These are phyloP conservation scores for Ernsta delagoae DNA, from an alignment of 2,888 invertebrate genomes.

Conservation along the genomic window DNA sequence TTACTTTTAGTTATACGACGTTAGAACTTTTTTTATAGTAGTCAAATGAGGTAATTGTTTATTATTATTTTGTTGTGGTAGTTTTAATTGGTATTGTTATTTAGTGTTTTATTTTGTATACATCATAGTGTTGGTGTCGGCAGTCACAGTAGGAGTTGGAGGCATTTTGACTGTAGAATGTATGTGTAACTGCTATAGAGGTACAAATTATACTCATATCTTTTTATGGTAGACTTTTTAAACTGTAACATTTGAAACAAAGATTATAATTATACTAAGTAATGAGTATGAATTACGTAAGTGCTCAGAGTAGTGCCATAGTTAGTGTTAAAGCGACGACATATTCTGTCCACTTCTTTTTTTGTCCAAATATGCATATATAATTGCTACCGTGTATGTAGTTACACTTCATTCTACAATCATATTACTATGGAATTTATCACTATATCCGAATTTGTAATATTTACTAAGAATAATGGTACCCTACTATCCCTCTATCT, in stretches of 20 bases:
- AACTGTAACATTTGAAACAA: too few relatives aligned
- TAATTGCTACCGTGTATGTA: neutral
- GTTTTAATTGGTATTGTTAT: conserved; percentile 78
- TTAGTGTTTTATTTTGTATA: conserved; percentile 78
- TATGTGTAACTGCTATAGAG: conserved; percentile 8
- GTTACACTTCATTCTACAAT: conserved; percentile 6
- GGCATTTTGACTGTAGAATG: neutral
- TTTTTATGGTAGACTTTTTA: too few relatives aligned
- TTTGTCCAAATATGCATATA: neutral
- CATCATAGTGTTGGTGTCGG: conserved; percentile 44
- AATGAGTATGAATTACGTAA: too few relatives aligned
- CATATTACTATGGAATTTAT: neutral
- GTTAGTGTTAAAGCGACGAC: neutral
- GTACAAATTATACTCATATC: neutral
- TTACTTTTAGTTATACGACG: conserved; percentile 49
- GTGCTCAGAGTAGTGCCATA: neutral
- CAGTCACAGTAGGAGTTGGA: conserved; percentile 13
- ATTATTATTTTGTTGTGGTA: conserved; percentile 71
- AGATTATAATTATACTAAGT: too few relatives aligned
- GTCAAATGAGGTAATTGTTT: conserved; percentile 67
- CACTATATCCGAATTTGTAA: conserved; percentile 10
- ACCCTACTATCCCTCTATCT: neutral
- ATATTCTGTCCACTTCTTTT: neutral
- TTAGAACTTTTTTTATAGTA: conserved; percentile 69
- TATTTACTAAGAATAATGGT: neutral